phyloP scores from a whole-genome alignment of 2,888 invertebrate species.

The Amblyteles armatorius region DNA sequence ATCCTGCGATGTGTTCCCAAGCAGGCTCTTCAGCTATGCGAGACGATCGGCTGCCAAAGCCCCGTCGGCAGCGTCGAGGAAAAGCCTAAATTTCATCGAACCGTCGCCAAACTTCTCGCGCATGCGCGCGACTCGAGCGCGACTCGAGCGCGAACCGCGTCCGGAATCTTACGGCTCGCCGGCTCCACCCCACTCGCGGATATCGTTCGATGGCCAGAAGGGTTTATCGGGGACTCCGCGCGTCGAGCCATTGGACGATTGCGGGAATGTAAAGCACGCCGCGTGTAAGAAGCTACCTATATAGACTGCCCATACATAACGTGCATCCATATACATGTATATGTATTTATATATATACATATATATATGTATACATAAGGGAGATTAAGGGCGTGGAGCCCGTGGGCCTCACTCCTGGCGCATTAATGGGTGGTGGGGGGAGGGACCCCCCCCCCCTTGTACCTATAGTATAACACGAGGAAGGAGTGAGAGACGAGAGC shows the following conservation, averaged over 20 bases:
- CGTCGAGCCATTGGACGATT: constrained; percentile 56
- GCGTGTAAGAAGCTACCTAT: constrained; percentile 60
- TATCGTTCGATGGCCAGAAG: neutral
- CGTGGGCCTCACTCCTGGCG: constrained; percentile 79
- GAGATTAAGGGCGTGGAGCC: constrained; percentile 84
- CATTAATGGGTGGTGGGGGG: constrained; percentile 47
- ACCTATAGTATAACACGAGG: constrained; percentile 69
- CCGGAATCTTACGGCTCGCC: neutral
- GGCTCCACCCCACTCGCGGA: neutral
- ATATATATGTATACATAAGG: constrained; percentile 67
- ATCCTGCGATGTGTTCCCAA: neutral
- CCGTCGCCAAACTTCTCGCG: neutral
- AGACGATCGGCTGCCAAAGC: neutral
- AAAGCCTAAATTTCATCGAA: neutral
- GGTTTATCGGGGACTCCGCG: neutral
- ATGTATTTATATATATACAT: constrained; percentile 29
- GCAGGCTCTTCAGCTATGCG: neutral
- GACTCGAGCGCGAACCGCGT: neutral
- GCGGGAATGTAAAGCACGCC: constrained; percentile 76
- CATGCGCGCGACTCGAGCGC: neutral
- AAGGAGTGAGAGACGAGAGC: constrained; percentile 37
- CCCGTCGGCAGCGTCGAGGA: neutral
- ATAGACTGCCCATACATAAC: constrained; percentile 58
- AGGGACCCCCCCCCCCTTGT: too few relatives aligned
- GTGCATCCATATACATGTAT: neutral